A percentile compares a stretch with the other conserved stretches of the same genome.
Evolutionary conservation across 2,797 vertebrate species (phyloP).

Genomic region (Oreochromis mossambicus): DNA sequence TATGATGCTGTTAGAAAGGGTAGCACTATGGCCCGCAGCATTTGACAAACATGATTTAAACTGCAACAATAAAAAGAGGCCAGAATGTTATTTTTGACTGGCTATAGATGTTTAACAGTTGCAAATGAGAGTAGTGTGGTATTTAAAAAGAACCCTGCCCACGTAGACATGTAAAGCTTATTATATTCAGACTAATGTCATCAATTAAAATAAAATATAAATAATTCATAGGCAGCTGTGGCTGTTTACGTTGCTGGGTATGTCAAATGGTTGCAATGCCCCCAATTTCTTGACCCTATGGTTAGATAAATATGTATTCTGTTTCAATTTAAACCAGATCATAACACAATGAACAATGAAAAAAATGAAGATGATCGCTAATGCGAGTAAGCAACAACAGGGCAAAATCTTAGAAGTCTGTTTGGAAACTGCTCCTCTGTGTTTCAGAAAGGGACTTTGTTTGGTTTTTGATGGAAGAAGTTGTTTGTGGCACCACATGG

Average conservation of each 20-base stretch:
- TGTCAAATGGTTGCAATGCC: background rate
- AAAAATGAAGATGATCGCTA: background rate
- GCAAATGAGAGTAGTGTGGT: background rate
- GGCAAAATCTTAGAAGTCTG: background rate
- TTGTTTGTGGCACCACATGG: background rate
- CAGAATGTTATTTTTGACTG: background rate
- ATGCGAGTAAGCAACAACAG: background rate
- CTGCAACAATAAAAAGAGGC: background rate
- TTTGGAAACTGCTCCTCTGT: background rate
- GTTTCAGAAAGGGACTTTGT: background rate
- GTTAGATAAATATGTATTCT: background rate
- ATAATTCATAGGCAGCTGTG: background rate
- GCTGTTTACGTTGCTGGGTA: background rate
- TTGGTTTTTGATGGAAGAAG: background rate
- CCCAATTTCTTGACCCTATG: background rate
- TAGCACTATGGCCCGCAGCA: background rate
- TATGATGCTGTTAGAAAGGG: conserved; percentile 22
- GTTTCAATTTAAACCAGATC: background rate
- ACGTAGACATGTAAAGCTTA: background rate
- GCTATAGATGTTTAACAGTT: background rate
- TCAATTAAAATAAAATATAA: background rate
- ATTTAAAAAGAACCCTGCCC: background rate
- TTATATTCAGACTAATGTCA: background rate
- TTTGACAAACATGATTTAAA: conserved; percentile 17
- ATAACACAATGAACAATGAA: background rate